Base-by-base conservation (phyloP, 2,797 vertebrate species). In the Sardinella longiceps region DNA sequence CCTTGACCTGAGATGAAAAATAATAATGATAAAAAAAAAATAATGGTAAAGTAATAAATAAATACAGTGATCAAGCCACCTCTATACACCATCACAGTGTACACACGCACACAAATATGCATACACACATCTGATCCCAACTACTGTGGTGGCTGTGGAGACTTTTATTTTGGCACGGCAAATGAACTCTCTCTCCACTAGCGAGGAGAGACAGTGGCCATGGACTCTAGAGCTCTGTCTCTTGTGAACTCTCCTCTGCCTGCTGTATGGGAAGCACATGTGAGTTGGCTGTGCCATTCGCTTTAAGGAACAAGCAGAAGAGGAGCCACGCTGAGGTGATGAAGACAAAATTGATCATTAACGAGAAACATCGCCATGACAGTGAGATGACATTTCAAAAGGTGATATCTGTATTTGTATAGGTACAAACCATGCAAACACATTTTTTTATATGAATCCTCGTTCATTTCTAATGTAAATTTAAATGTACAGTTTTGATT, bases 401-500 rank as follows among this genome's bases (percentile, higher is more conserved):
- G 92, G 95, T 95, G 95, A 92, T 90, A 93, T 95, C 93, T 96
- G 94, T 96, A 96, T 98, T 98, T 98, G 96, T 97, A 95, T 94
- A 95, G 95, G 94, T 95, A 94, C 92, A 95, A 60, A 93, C 85
- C 89, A 95, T 93, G 91, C 94, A 93, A 95, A 94, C 91, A 91
- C 90, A 93, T 94, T 94, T 93, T 93, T 86, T 80, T 70, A 93
- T 95, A 94, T 92, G 91, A 92, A 87, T 94, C 93, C 87, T 94
- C 91, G 86, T 90, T 90, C 84, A 88, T 93, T 95, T 95, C 95
- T 95, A 91, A 92, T 99, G 98, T 99, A 99, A 99, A 99, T 99
- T 92, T 97, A 93, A 92, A 92, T 99, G 98, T 99, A 99, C 98
- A 99, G 97, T 97, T 98, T 97, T 99, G 96, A 98, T 98, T 98